Evolutionary conservation across 2,888 invertebrate genomes (phyloP).

Genomic region (Polymixis lichenea): DNA sequence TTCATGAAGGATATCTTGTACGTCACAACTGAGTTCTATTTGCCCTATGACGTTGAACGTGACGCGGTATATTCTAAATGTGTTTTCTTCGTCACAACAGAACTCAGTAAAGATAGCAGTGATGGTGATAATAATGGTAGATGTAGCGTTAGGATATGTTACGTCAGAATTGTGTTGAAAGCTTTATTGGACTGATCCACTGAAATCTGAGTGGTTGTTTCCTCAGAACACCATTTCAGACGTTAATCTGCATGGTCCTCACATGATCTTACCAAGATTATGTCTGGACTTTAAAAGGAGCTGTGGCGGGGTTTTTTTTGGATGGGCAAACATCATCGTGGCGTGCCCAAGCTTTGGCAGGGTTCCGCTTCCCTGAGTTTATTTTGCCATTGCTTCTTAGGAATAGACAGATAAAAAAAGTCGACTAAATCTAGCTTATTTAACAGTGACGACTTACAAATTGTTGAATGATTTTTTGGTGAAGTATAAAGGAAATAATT

Average conservation of each 20-base stretch:
- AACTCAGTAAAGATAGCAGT: conserved; percentile 12
- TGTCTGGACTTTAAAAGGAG: too few relatives aligned
- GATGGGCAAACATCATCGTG: too few relatives aligned
- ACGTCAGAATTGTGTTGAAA: neutral
- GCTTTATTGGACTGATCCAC: neutral
- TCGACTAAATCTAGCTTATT: neutral
- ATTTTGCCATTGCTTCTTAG: neutral
- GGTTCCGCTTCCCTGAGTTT: neutral
- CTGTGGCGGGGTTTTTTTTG: too few relatives aligned
- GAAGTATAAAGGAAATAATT: too few relatives aligned
- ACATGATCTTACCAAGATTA: neutral
- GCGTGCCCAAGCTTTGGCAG: too few relatives aligned
- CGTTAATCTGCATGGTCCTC: neutral
- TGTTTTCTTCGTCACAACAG: conserved; percentile 27
- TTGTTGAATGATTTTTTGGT: too few relatives aligned
- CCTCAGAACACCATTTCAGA: neutral
- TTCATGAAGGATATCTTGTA: conserved; percentile 30
- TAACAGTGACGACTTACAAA: neutral
- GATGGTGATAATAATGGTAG: neutral
- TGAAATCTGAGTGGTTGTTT: neutral
- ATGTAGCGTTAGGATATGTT: neutral
- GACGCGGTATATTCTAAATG: conserved; percentile 54
- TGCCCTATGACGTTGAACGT: conserved; percentile 47
- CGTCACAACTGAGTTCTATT: conserved; percentile 42
- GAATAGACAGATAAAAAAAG: neutral